These are phyloP conservation scores for Diacarnus erythraeanus DNA, from an alignment of 37 sponge, comb jelly and placozoan genomes.

Conservation along the genomic window DNA sequence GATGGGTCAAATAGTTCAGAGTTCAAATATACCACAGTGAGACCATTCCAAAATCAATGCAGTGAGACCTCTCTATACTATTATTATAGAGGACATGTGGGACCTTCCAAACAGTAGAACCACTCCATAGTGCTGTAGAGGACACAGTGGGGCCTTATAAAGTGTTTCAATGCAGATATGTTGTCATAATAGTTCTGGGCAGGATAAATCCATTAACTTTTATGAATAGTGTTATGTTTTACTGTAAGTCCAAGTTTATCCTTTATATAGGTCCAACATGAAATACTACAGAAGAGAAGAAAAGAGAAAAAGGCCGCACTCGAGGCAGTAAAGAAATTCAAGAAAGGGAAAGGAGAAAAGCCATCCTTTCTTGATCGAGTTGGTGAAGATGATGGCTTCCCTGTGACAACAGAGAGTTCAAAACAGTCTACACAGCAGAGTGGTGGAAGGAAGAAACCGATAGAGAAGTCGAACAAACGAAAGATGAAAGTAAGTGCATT, in stretches of 20 bases:
- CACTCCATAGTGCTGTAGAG: no score
- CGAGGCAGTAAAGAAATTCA: slow-evolving; percentile 59
- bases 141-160: no score
- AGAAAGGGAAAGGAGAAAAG: slow-evolving; percentile 67
- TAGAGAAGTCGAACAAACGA: slow-evolving; percentile 23
- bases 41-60: no score
- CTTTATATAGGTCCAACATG: slow-evolving; percentile 80
- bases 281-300: slow-evolving; percentile 67
- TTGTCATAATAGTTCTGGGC: no score
- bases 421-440: background rate
- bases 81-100: no score
- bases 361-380: slow-evolving; percentile 45
- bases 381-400: slow-evolving; percentile 29
- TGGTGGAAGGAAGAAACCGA: background rate
- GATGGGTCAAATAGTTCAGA: no score
- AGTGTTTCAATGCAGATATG: no score
- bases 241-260: no score
- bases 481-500: slow-evolving; percentile 22
- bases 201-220: background rate
- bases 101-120: no score
- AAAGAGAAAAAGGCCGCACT: slow-evolving; percentile 65
- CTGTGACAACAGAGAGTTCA: slow-evolving; percentile 5
- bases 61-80: no score
- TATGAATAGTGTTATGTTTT: no score
- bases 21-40: no score